Base-by-base conservation (phyloP, 2,888 invertebrate genomes). In the Panzeria rudis region DNA sequence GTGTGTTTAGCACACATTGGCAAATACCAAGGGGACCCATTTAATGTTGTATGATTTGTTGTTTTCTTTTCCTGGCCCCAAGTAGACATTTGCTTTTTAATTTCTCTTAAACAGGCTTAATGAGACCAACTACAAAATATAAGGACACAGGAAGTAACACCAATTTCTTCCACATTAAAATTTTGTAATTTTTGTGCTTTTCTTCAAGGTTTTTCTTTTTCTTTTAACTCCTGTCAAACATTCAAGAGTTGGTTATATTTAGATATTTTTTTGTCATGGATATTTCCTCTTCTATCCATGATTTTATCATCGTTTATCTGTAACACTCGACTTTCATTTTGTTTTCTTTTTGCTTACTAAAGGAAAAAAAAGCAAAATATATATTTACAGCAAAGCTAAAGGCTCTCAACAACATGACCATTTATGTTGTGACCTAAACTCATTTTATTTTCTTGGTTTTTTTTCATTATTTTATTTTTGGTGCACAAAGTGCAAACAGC, bases 11-110 rank as follows among this genome's bases (percentile, higher is more conserved):
- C 75, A 41, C 52, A 62, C 64, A 56, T 38, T 64, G 35, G 11
- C 54, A 68, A 76, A 56, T 56, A 32, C 47, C 76, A 32, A 68
- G 54, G 59, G 50, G 68, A 59, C 20, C 47, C 7, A 76, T 76
- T 66, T 54, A 76, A 44, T 56, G 44, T 20, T 64, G 23, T 41
- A 62, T 76, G 38, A n/a, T 61, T 61, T 44, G 35, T 9, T 29
- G 61, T 13, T 32, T 62, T 29, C 50, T 62, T 35, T 61, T 20
- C 23, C 62, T 68, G 50, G n/a, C 68, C 75, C 25, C n/a, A 50
- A 15, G 50, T n/a, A n/a, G 35, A 35, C 2, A 38, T 23, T 25
- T 13, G 2, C 7, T 25, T 25, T 69, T 38, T 38, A 38, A 15
- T 54, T 54, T 25, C 15, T 29, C 3, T 69, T 61, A 35, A 62